phyloP scores from a whole-genome alignment of 2,797 vertebrate genomes.

The Hydrolagus colliei region DNA sequence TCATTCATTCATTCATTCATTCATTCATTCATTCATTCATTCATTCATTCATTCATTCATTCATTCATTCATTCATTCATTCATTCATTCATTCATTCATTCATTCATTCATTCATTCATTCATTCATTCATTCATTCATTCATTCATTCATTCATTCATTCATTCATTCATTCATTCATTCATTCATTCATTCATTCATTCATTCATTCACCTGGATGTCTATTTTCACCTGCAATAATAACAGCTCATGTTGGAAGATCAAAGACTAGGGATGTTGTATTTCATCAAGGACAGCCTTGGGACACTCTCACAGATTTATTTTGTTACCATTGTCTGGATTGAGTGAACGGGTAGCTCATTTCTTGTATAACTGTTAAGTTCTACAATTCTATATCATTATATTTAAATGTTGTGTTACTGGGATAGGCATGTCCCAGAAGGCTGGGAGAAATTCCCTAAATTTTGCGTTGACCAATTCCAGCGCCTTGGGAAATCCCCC shows the following conservation, averaged over 20 bases:
- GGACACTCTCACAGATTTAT: background rate
- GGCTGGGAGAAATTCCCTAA: background rate
- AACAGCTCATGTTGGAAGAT: background rate
- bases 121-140: constrained; percentile 3
- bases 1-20: background rate
- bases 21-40: background rate
- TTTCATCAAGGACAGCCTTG: background rate
- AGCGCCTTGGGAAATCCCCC: too few species aligned
- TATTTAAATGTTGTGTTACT: constrained; percentile 7
- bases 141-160: background rate
- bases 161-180: background rate
- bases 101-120: background rate
- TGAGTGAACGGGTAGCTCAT: background rate
- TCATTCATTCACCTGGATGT: background rate
- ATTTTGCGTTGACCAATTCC: background rate
- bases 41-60: constrained; percentile 3
- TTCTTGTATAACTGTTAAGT: background rate
- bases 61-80: background rate
- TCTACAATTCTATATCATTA: background rate
- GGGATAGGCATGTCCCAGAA: background rate
- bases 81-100: background rate
- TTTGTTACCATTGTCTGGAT: constrained; percentile 5
- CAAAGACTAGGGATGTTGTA: constrained; percentile 36
- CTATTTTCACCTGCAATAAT: background rate
- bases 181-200: background rate